Evolutionary conservation across 2,888 invertebrate species (phyloP), one percentile per base, ranked within the genome.

Genomic region (Argyresthia goedartella): DNA sequence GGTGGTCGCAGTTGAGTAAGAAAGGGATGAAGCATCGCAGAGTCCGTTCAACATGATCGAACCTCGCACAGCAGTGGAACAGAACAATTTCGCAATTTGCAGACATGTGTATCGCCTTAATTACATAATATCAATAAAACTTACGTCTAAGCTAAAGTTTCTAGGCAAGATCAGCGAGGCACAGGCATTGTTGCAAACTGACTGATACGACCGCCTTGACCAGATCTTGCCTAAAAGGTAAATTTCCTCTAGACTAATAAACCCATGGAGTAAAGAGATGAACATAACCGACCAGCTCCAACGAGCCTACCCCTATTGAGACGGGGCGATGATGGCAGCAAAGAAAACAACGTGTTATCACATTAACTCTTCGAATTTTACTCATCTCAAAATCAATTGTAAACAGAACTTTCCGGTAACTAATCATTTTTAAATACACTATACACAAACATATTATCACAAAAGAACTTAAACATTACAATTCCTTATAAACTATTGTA

Each of bases 391-490:
- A 51, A 51, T 39, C 39, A 51, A 50, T 44, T 46, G 74, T 64
- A 71, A 84, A 86, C 82, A 85, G 76, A 85, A 78, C 69, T 74
- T 64, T 75, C 71, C 81, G 84, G 82, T 86, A 85, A 85, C 84
- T 85, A 77, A 73, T 58, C 66, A 82, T 81, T 81, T 82, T 80
- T 79, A 79, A 82, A 77, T 69, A 76, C 72, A 75, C 74, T 53
- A 75, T 76, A 78, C 75, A 81, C 69, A 84, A 78, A 76, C 69
- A 71, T 68, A 70, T 75, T 72, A 78, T 77, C 80, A 81, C 76
- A 80, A 75, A 71, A 73, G 35, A 42, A 50, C 16, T 47, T 44
- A 50, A 35, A 8, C 42, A 49, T 41, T 36, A 49, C 8, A 50
- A 36, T 71, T 64, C 14, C 76, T 78, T 78, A 77, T 56, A 67